Base-by-base conservation (phyloP, 2,888 invertebrate genomes). In the Cephus pulcher region DNA sequence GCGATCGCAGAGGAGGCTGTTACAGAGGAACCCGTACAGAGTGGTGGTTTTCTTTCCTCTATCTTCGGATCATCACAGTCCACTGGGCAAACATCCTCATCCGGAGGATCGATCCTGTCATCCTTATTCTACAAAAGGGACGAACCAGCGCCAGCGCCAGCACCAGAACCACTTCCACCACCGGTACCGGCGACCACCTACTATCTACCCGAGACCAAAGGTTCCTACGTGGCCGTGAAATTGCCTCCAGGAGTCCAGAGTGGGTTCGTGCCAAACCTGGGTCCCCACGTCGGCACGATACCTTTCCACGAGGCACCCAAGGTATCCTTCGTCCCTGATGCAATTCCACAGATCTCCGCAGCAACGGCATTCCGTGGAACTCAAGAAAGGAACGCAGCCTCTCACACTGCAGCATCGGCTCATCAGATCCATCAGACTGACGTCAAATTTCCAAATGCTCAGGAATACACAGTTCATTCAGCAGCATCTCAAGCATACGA, bases 191-290 rank as follows among this genome's bases (percentile, higher is more conserved):
- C 76, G 15, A 76, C 76, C 34, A 78, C 78, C 73, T 77, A 79
- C n/a, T 79, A 76, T 40, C 75, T 83, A 32, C 83, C 83, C 33
- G 75, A 78, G 37, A 80, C 80, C 23, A 81, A 78, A n/a, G 82
- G 82, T 70, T 35, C 73, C 33, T 83, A 83, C 78, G 76, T 80
- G 4, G 77, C 80, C 6, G 76, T 83, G 0, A 76, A 79, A 23
- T 15, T 82, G 1, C 80, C 82, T 0, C 4, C n/a, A 11, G 23
- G 68, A 15, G n/a, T 35, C 9, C 73, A 34, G 23, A 30, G 73
- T 4, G 73, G 32, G n/a, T 69, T 76, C 12, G 11, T 73, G 35
- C 73, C 69, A 11, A 76, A 11, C 32, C 4, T 74, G 11, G 74
- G 69, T 1, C 69, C 76, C 12, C 69, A 76, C 40, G 74, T 74